A percentile compares a stretch with the other conserved stretches of the same genome.
Conservation (phyloP, 2,113 vertebrate species). For the Murina feae region DNA sequence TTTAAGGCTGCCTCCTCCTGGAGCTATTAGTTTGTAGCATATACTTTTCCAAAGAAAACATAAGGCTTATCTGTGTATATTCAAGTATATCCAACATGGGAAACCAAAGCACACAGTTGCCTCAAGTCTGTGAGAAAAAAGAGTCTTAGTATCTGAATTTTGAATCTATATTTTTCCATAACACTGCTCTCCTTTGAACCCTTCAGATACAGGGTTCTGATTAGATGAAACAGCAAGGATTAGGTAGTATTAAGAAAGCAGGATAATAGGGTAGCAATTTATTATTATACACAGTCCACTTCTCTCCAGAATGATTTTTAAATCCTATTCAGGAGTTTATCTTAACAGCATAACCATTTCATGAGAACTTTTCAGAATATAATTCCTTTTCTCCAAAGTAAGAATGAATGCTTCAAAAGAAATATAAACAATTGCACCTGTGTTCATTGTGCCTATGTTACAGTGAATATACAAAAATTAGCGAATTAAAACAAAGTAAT, state of each 20-base stretch:
- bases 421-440: neutral
- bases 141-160: conserved; percentile 40
- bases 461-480: neutral
- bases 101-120: neutral
- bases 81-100: neutral
- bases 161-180: conserved; percentile 17
- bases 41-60: conserved; percentile 32
- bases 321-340: conserved; percentile 26
- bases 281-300: conserved; percentile 22
- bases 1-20: conserved; percentile 16
- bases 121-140: conserved; percentile 9
- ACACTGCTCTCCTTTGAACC: conserved; percentile 34
- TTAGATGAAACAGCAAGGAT: conserved; percentile 51
- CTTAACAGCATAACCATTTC: conserved; percentile 45
- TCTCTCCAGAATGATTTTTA: conserved; percentile 50
- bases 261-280: conserved; percentile 50
- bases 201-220: conserved; percentile 27
- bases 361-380: conserved; percentile 44
- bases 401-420: conserved; percentile 29
- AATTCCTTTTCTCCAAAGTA: conserved; percentile 29
- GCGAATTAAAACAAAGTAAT: conserved; percentile 6
- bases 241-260: conserved; percentile 58
- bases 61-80: neutral
- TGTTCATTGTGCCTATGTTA: neutral
- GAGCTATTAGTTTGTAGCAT: conserved; percentile 42